These are phyloP conservation scores for Telmatherina bonti DNA, from an alignment of 2,797 vertebrate genomes.

Conservation along the genomic window DNA sequence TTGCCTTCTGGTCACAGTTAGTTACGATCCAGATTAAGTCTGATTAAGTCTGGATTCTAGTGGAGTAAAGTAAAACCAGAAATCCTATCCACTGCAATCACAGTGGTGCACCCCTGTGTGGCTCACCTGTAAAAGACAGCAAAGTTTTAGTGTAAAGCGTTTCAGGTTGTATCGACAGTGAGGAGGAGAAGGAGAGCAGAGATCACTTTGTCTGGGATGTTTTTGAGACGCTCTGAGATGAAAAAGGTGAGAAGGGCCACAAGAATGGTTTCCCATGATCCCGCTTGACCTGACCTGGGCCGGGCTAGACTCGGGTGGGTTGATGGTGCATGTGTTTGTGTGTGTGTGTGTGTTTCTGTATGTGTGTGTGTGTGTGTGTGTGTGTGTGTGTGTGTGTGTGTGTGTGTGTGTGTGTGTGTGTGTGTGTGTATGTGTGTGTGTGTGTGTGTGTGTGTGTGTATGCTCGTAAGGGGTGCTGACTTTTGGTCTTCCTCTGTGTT, in stretches of 20 bases:
- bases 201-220: constrained; percentile 71
- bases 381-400: too few species aligned
- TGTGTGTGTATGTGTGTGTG: too few species aligned
- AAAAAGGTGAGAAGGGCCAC: constrained; percentile 81
- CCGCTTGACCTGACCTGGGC: constrained; percentile 77
- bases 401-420: too few species aligned
- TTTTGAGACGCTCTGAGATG: constrained; percentile 79
- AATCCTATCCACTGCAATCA: constrained; percentile 3
- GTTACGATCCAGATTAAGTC: background rate
- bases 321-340: constrained; percentile 23
- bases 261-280: constrained; percentile 79
- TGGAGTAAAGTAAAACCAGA: background rate
- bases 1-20: background rate
- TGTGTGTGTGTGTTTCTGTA: too few species aligned
- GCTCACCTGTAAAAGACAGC: background rate
- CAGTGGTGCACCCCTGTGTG: constrained; percentile 1
- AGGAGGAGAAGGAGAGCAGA: constrained; percentile 34
- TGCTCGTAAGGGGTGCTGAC: constrained; percentile 3
- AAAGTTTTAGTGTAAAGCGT: constrained; percentile 10
- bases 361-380: too few species aligned
- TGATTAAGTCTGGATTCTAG: background rate
- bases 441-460: constrained; percentile 15
- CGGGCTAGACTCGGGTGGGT: constrained; percentile 45
- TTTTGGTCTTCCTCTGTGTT: constrained; percentile 35
- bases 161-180: constrained; percentile 24